phyloP scores from a whole-genome alignment of 2,888 invertebrate genomes.

The Ichneumoninae sp. region DNA sequence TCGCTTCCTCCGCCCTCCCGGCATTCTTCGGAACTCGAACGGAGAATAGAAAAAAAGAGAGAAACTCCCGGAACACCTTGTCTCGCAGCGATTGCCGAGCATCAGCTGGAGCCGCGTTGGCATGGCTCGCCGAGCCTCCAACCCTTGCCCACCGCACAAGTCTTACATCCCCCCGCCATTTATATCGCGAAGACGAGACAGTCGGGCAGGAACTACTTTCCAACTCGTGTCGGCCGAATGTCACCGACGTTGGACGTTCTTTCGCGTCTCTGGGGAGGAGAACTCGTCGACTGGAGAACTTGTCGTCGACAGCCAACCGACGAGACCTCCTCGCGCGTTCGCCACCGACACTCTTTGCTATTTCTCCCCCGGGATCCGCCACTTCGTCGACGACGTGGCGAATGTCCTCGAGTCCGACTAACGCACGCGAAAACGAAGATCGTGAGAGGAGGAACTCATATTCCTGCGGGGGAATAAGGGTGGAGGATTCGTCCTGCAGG shows the following conservation, averaged over 20 bases:
- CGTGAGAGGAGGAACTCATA: neutral
- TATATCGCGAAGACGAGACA: slow-evolving; percentile 58
- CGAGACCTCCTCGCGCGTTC: slow-evolving; percentile 13
- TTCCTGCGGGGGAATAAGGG: neutral
- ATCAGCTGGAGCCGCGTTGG: slow-evolving; percentile 33
- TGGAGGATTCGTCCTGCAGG: neutral
- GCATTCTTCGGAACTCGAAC: neutral
- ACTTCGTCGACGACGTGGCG: slow-evolving; percentile 54
- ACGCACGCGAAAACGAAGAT: slow-evolving; percentile 12
- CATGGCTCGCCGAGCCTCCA: slow-evolving; percentile 26
- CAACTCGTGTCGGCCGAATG: slow-evolving; percentile 64
- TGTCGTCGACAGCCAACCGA: neutral
- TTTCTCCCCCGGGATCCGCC: slow-evolving; percentile 62
- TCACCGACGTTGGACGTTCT: slow-evolving; percentile 48
- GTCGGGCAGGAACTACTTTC: slow-evolving; percentile 56
- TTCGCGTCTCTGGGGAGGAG: neutral
- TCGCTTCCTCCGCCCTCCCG: neutral
- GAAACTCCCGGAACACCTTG: neutral
- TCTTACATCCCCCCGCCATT: slow-evolving; percentile 18
- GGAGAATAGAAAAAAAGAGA: neutral
- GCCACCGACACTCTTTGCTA: slow-evolving; percentile 46
- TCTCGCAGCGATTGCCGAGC: slow-evolving; percentile 4
- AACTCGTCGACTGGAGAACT: neutral
- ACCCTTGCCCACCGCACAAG: slow-evolving; percentile 43
- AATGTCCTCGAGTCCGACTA: slow-evolving; percentile 50